Base-by-base conservation (phyloP, 2,888 invertebrate genomes). In the Myopa tessellatipennis region DNA sequence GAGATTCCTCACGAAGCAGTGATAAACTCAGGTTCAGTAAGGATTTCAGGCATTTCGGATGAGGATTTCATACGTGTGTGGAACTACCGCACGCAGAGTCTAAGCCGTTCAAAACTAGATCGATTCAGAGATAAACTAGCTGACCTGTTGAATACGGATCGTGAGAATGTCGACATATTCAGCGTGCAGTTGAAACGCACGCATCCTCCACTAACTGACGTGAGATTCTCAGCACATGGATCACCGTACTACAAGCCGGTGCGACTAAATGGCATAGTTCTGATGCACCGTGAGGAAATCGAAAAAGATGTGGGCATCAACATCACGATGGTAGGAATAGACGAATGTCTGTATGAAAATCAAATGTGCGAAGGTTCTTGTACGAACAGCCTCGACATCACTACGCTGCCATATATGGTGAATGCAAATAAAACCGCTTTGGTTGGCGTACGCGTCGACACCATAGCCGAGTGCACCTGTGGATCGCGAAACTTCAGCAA, bases 241-340 rank as follows among this genome's bases (percentile, higher is more conserved):
- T 97, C 98, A 0, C 97, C 98, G 3, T 98, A 97, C 88, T 98
- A 97, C 87, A 97, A 98, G 86, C 95, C 98, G 0, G 96, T 97
- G 8, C 92, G 96, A 88, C 92, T 99, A 82, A 97, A 99, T 88
- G 98, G 98, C 14, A 94, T 98, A 77, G 95, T 99, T 2, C 90
- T 97, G 67, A 95, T 96, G 94, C 95, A 98, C 88, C 92, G 97
- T 78, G 96, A 96, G 90, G 96, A 96, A 92, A 97, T 98, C 85
- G 97, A 98, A 90, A 93, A 94, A 84, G 94, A 95, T 81, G 96
- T 98, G n/a, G 98, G 97, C 65, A 95, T 98, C 80, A 97, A 96
- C 87, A 97, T 98, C 79, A 96, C 96, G 16, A 98, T 98, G 98
- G 98, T 99, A 26, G 98, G 98, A 80, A 98, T 99, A 83, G 98